phyloP scores from a whole-genome alignment of 2,888 invertebrate genomes.

The Gryllus longicercus region DNA sequence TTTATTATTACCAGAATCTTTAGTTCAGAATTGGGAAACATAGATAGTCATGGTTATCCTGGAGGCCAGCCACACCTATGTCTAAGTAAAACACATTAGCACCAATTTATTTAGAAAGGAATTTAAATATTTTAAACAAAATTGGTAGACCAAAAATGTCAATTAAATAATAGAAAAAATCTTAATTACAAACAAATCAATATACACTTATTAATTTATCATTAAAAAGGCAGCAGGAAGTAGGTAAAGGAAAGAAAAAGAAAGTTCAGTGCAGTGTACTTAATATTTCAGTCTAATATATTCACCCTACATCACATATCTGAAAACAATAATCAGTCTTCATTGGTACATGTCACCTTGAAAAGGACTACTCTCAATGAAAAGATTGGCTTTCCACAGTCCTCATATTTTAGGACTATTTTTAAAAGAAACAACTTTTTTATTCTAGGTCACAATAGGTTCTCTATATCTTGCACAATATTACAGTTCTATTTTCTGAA shows the following conservation, averaged over 20 bases:
- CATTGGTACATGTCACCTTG: neutral
- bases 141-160: too few relatives aligned
- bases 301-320: neutral
- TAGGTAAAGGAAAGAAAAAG: neutral
- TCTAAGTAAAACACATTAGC: too few relatives aligned
- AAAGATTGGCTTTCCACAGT: neutral
- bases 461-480: neutral
- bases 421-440: neutral
- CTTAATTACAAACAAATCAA: too few relatives aligned
- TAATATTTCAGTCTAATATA: neutral
- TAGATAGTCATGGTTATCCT: too few relatives aligned
- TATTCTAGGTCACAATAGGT: neutral
- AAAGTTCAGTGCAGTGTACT: neutral
- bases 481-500: neutral
- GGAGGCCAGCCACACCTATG: too few relatives aligned
- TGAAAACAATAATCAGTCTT: slow-evolving; percentile 17
- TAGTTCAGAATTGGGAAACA: too few relatives aligned
- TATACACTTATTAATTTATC: too few relatives aligned
- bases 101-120: too few relatives aligned
- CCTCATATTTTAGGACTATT: neutral
- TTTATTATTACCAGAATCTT: too few relatives aligned
- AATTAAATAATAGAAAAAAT: too few relatives aligned
- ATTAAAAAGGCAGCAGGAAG: neutral
- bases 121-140: too few relatives aligned
- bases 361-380: neutral